A percentile compares a stretch with the other conserved stretches of the same genome.
These are phyloP conservation scores for Oscheius sp. DNA, from an alignment of 1,140 invertebrate genomes.

Conservation along the genomic window DNA sequence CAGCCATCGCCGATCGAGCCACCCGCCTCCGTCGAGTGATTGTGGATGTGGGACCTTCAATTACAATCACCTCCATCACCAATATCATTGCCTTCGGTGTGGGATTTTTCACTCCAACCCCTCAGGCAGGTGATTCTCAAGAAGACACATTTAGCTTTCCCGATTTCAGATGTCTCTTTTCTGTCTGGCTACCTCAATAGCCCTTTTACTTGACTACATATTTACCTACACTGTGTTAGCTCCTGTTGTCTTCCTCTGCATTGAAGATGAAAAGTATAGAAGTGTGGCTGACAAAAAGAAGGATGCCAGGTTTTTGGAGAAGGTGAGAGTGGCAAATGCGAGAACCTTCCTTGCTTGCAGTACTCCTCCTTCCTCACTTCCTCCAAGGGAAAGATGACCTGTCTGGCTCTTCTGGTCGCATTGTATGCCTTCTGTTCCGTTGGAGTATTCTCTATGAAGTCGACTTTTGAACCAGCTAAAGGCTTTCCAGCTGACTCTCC, in stretches of 20 bases:
- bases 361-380: conserved; percentile 52
- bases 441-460: conserved; percentile 48
- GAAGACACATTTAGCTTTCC: neutral
- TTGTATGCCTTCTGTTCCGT: conserved; percentile 47
- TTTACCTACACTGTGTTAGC: conserved; percentile 57
- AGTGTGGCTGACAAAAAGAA: conserved; percentile 4
- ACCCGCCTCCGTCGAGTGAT: conserved; percentile 41
- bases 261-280: conserved; percentile 4
- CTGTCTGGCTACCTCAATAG: conserved; percentile 58
- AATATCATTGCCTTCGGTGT: conserved; percentile 59
- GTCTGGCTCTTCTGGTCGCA: conserved; percentile 26
- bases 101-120: conserved; percentile 56
- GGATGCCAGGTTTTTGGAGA: neutral
- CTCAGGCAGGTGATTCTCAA: conserved; percentile 43
- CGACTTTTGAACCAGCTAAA: conserved; percentile 53
- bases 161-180: conserved; percentile 55
- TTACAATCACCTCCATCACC: conserved; percentile 57
- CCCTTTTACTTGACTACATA: conserved; percentile 57
- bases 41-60: conserved; percentile 50
- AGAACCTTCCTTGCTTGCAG: neutral
- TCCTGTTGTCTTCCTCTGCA: conserved; percentile 43
- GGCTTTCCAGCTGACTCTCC: neutral
- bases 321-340: neutral
- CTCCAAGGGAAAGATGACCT: conserved; percentile 36
- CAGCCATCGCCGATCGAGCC: conserved; percentile 33